These are phyloP conservation scores for Eupeodes corollae DNA, from an alignment of 1,140 invertebrate genomes.

Conservation along the genomic window DNA sequence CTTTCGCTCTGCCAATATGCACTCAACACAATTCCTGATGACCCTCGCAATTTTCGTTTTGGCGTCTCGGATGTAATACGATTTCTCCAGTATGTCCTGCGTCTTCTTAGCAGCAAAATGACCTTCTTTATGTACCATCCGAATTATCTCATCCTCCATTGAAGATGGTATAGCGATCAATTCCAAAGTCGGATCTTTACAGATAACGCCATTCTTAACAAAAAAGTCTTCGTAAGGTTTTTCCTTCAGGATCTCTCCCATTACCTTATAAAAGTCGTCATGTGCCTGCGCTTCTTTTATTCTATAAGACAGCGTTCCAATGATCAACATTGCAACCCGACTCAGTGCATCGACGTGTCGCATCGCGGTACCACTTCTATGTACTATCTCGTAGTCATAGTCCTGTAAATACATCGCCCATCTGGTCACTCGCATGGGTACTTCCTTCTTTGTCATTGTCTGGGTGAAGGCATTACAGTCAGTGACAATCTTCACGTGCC, in stretches of 20 bases:
- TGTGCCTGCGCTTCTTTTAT: not conserved
- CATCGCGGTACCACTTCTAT: slow-evolving; percentile 8
- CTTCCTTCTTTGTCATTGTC: slow-evolving; percentile 10
- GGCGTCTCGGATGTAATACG: slow-evolving; percentile 12
- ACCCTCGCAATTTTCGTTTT: not conserved
- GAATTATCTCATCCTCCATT: slow-evolving; percentile 3
- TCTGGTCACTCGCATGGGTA: slow-evolving; percentile 6
- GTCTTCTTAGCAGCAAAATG: not conserved
- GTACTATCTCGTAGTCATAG: slow-evolving; percentile 9
- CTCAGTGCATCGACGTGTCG: slow-evolving; percentile 11
- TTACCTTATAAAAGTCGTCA: not conserved
- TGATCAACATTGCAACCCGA: not conserved
- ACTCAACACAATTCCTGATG: slow-evolving; percentile 6
- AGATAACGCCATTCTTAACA: not conserved
- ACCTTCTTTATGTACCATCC: not conserved
- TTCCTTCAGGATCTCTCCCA: not conserved
- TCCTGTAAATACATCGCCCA: slow-evolving; percentile 10
- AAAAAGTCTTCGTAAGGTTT: not conserved
- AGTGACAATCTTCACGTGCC: slow-evolving; percentile 9
- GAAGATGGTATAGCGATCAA: not conserved
- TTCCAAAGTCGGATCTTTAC: not conserved
- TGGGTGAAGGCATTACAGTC: slow-evolving; percentile 11
- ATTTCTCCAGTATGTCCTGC: not conserved
- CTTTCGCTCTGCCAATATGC: slow-evolving; percentile 5
- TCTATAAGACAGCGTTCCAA: not conserved